Evolutionary conservation across 64 coral and sea anemone species (phyloP), one percentile per base, ranked within the genome.

Genomic region (Stichodactyla mertensii): DNA sequence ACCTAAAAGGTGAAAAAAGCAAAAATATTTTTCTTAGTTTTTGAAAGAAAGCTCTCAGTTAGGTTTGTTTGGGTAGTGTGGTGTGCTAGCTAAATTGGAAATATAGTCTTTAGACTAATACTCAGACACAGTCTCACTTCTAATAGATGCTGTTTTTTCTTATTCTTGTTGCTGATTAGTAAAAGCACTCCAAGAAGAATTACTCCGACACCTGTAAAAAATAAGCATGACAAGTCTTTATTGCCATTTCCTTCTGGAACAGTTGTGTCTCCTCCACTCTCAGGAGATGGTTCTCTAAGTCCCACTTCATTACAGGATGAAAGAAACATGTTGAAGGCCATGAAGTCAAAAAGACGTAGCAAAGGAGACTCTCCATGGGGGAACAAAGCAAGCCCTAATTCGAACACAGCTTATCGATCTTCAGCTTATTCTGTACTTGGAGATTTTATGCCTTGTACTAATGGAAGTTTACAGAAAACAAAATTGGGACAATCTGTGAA

Each of bases 261-360:
- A 67, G 87, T 94, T 54, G 6, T 67, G 1, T 84, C 64, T 18
- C 71, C 84, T 14, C 56, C 79, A 52, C 64, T 55, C 4, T 16
- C 60, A 83, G 56, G 83, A 85, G 31, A 87, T 36, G 8, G 66
- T 87, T 20, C 56, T 45, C 51, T 85, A 6, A 97, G 94, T 55
- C 94, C 94, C 22, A 54, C 92, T 16, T 97, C 94, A 55, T 77
- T 97, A 66, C 88, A 97, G 60, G 94, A 97, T 55, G 94, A 97
- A 82, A 77, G 94, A 13, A 64, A 59, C 16, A 87, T 97, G 54
- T 79, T 96, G 12, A 96, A 88, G 57, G 78, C 91, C 8, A 92
- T 93, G 90, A 92, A 84, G 79, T 81, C 86, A 67, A 96, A 93
- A 83, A 89, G 54, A 80, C 84, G 62, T 62, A 89, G 69, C 24